Evolutionary conservation across 1,140 invertebrate species (phyloP), one percentile per base, ranked within the genome.

Genomic region (Leptoteleia sp.): DNA sequence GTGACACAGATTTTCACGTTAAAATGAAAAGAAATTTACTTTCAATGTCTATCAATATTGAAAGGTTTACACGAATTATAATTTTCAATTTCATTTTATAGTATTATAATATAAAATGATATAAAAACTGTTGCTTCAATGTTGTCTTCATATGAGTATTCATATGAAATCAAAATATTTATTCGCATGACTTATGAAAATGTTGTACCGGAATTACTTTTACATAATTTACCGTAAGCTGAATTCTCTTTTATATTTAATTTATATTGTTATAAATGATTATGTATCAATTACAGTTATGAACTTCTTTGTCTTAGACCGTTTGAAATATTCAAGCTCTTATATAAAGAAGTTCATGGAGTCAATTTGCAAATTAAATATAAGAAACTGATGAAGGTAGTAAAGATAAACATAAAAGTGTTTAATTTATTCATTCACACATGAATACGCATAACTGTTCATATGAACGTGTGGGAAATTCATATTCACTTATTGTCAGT

Each of bases 201-300:
- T 42, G 40, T 42, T 42, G 25, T n/a, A n/a, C n/a, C n/a, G n/a
- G n/a, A n/a, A n/a, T n/a, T n/a, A n/a, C 19, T 33, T 59, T 31
- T 31, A 35, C 27, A 45, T 33, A 45, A 45, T 45, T 59, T 59
- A 45, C 1, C 3, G n/a, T 16, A 19, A 35, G 2, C 35, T 50
- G 9, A 45, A 59, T 59, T 59, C 55, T 45, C 16, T 31, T 12
- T 1, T 22, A 43, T 45, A 45, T 33, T 48, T 47, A 42, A 27
- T 33, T 37, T n/a, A 48, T n/a, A 15, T 47, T 37, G 29, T 48
- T 62, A 16, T 38, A 38, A 62, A 37, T 31, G 15, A 64, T 50
- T 38, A 50, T 40, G 33, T 48, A 40, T 42, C 19, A 48, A 40
- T 40, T 47, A 50, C 31, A 50, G 45, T 50, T 64, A 50, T 37